Evolutionary conservation across 2,888 invertebrate genomes (phyloP), one percentile per base, ranked within the genome.

Genomic region (Amphipyra tragopoginis): DNA sequence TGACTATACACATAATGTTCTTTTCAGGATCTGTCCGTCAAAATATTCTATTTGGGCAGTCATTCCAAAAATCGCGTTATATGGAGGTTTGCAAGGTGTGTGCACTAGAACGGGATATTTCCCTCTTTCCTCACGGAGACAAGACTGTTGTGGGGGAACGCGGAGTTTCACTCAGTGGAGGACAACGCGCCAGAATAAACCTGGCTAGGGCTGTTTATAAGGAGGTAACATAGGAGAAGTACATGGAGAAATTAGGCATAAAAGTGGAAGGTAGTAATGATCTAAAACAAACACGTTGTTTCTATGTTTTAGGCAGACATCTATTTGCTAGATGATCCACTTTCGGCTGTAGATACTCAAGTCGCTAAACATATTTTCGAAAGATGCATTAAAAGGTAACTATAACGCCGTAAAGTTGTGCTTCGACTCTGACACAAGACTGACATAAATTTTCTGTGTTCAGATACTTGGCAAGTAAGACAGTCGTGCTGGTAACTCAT

Each of bases 11-110:
- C 3, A 21, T 21, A 21, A 21, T 2, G 21, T 21, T 21, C 29
- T 29, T 72, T 62, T 5, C 65, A 91, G 96, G 97, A 6, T 97
- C 97, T 21, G 97, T 99, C 0, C 96, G 98, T 10, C 98, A 99
- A 86, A 99, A 99, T 86, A 98, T 99, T 76, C 89, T 98, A 0
- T 99, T 99, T 86, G 99, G 99, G 0, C 96, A 95, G 83, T 95
- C 96, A 70, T 97, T 96, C 94, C 96, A 86, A 52, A 93, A 89
- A 61, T 66, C 89, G 10, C 95, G 96, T 15, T 97, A 95, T 79
- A 97, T 95, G 90, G 95, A 96, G 85, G 96, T 96, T 14, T 93
- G 98, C 36, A 96, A 95, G 82, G 96, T 96, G 0, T 97, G 97
- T 86, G 96, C 97, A 10, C 92, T 97, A 26, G 96, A 96, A 82